Conservation (phyloP, 2,888 invertebrate genomes). For the Hetaerina titia region DNA sequence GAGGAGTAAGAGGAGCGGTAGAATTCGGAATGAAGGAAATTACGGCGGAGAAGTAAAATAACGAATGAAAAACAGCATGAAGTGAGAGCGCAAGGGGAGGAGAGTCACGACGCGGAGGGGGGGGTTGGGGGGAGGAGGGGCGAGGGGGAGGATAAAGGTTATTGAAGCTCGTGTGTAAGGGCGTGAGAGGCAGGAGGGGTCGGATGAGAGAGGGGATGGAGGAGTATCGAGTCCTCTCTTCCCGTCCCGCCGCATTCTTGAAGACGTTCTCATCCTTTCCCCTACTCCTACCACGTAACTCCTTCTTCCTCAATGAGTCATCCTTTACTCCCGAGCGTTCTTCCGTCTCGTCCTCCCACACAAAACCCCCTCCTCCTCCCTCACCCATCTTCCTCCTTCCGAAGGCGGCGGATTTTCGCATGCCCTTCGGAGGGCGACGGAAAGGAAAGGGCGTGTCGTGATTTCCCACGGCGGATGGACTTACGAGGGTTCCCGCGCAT, state of each 20-base stretch:
- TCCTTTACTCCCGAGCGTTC: background rate
- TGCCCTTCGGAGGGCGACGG: background rate
- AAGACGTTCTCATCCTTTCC: background rate
- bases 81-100: background rate
- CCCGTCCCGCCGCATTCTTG: constrained; percentile 20
- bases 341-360: background rate
- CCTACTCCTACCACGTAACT: background rate
- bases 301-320: background rate
- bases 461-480: constrained; percentile 27
- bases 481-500: background rate
- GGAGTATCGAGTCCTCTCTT: background rate
- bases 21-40: background rate
- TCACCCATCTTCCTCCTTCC: background rate
- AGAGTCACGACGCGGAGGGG: background rate
- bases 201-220: background rate
- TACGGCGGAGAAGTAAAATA: background rate
- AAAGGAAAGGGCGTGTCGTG: background rate
- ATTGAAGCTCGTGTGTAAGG: background rate
- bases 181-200: background rate
- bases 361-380: background rate
- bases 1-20: background rate
- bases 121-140: no score
- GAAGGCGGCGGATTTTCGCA: background rate
- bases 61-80: background rate
- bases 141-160: no score